Evolutionary conservation across 2,113 vertebrate genomes (phyloP).

Genomic region (Plecotus auritus): DNA sequence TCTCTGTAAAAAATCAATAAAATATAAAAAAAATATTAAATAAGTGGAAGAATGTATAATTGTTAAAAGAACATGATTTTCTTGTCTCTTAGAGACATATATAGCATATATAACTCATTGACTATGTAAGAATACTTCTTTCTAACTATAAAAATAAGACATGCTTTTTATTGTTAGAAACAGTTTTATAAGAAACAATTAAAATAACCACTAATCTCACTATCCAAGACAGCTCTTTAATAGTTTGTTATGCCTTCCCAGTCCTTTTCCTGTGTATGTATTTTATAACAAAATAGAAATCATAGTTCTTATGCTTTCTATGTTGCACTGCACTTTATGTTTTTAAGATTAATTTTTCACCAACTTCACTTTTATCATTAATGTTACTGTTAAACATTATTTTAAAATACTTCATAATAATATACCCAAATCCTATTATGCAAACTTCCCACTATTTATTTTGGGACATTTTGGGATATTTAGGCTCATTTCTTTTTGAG

Average conservation of each 20-base stretch:
- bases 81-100: background rate
- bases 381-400: background rate
- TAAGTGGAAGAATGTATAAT: background rate
- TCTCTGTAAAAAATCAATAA: too few species aligned
- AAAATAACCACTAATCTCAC: background rate
- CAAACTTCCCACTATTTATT: background rate
- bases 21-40: too few species aligned
- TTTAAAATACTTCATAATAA: background rate
- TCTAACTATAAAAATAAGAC: background rate
- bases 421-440: background rate
- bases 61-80: background rate
- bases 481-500: background rate
- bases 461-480: background rate
- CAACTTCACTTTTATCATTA: background rate
- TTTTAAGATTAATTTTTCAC: background rate
- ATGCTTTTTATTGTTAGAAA: background rate
- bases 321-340: background rate
- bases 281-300: background rate
- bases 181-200: background rate
- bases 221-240: background rate
- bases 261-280: background rate
- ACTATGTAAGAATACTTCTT: background rate
- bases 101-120: background rate
- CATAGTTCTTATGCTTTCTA: background rate
- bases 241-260: background rate